Evolutionary conservation across 2,888 invertebrate species (phyloP), one percentile per base, ranked within the genome.

Genomic region (Nasonia oneida): DNA sequence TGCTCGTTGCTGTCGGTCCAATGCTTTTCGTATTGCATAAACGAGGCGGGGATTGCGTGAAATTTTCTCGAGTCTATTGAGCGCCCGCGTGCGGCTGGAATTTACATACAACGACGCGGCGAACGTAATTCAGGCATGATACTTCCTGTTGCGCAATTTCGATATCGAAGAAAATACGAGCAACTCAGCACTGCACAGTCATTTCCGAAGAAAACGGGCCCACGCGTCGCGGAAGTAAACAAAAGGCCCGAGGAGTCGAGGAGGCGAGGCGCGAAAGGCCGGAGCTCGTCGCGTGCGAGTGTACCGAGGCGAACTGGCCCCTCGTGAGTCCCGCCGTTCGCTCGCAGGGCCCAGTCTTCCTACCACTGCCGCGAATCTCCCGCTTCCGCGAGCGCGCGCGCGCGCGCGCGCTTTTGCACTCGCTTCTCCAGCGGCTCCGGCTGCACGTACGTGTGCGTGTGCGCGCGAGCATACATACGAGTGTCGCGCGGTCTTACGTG

Each of bases 271-370:
- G 53, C 53, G 53, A 18, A 53, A 53, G 53, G 15, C 15, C 57
- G n/a, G 53, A 18, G 53, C 57, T 61, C 57, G 57, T 61, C 33
- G 37, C 23, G 37, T 14, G 37, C 14, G 37, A n/a, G 64, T 57
- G 78, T 61, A 42, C 50, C 47, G 74, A 73, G 79, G 64, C 79
- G 64, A 39, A 64, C 73, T 79, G 78, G 15, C 64, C 18, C 61
- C 50, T 29, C 57, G 64, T 42, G 53, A 37, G 75, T 29, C 75
- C 29, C 67, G 29, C 23, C 47, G 37, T 33, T 0, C 74, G 37
- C 39, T 61, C 74, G 47, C 39, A 42, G 42, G 77, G 83, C 83
- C 76, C 77, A 77, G 71, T 83, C 71, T 77, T 71, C 77, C 83
- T 42, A 50, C 42, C 57, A 67, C 37, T n/a, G 6, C 77, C 67